Percentiles rank a stretch among this genome's conserved stretches.
Conservation (phyloP, 1,140 invertebrate species). For the Forficula auricularia region DNA sequence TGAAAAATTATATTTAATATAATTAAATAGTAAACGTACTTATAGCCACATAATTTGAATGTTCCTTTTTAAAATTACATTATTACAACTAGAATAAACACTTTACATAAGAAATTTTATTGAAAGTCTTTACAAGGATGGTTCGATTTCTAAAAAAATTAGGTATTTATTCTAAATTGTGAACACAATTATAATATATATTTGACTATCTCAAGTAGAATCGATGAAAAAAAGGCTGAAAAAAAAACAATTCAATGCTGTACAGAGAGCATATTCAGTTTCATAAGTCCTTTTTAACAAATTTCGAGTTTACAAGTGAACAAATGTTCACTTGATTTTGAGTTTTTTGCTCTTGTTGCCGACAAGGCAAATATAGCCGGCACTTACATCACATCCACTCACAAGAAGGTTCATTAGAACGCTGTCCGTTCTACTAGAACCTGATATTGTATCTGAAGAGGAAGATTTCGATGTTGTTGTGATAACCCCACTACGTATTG, state of each 20-base stretch:
- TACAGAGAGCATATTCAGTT: background rate
- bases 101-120: no score
- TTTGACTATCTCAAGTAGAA: background rate
- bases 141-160: no score
- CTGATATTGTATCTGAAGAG: conserved; percentile 25
- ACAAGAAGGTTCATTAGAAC: conserved; percentile 81
- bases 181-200: background rate
- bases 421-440: conserved; percentile 31
- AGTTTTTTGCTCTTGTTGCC: conserved; percentile 17
- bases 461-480: conserved; percentile 13
- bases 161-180: background rate
- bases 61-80: background rate
- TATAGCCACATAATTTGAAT: background rate
- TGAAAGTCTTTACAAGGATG: no score
- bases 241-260: background rate
- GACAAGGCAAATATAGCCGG: conserved; percentile 72
- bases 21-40: background rate
- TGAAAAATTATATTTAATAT: background rate
- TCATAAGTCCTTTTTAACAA: background rate
- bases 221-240: background rate
- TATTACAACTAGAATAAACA: no score
- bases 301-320: background rate
- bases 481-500: conserved; percentile 10
- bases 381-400: conserved; percentile 77
- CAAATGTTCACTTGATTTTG: background rate